Base-by-base conservation (phyloP, 23 tunicate species). In the Pegea sp. region DNA sequence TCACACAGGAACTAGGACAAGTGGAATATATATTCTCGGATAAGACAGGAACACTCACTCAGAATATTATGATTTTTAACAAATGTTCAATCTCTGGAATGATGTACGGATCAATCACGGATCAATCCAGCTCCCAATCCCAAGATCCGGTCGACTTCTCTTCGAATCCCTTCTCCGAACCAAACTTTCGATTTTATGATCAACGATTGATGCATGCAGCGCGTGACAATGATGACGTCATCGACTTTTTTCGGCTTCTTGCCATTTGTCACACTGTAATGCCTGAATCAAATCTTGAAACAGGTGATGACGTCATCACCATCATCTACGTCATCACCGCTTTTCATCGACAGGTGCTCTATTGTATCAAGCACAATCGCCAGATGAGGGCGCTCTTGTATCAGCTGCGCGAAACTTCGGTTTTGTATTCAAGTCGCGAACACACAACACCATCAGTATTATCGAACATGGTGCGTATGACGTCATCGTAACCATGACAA, bases 321-420 rank as follows among this genome's bases (percentile, higher is more conserved):
- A n/a, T n/a, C n/a, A 38, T 13, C 22, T 13, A 13, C 6, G 19
- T 50, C 20, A 50, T 50, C 7, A 13, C 19, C 6, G 8, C 13
- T 11, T 52, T 0, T 62, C 23, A n/a, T 13, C 21, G 0, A 22
- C 70, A 81, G 94, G 75, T 8, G 56, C 25, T 2, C 70, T 81
- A 25, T 43, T 64, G 1, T 91, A 91, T 60, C 99, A 91, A 63
- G 99, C 99, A 2, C 99, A 91, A 54, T 91, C 99, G 1, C 99
- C 99, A 0, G 99, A 91, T 59, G 99, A 91, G 59, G 74, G 72
- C n/a, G 99, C 99, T 2, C 70, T 91, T 22, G 99, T 91, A 24
- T 42, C 71, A 3, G 99, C 99, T 2, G 99, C 99, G 4, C 34
- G 99, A 42, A 78, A 72, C 31, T 91, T 91, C 57, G 92, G 99